These are phyloP conservation scores for Chrysochloris asiatica DNA, from an alignment of 2,113 vertebrate species.

Conservation along the genomic window DNA sequence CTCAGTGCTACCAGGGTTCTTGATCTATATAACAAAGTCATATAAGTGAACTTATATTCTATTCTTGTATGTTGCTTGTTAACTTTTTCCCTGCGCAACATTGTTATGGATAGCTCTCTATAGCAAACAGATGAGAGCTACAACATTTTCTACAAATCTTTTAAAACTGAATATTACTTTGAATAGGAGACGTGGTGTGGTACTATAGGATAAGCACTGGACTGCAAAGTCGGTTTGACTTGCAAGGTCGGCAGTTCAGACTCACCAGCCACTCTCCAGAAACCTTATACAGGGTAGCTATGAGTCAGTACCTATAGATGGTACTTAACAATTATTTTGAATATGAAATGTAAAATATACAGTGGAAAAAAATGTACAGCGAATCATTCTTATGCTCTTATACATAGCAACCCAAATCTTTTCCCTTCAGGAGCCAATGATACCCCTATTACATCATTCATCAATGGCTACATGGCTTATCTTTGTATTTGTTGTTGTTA, in stretches of 20 bases:
- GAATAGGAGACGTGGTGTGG: too few species aligned
- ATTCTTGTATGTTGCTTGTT: background rate
- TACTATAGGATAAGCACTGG: too few species aligned
- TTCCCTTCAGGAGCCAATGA: background rate
- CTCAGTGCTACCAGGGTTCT: too few species aligned
- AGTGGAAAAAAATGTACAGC: background rate
- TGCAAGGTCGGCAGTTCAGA: too few species aligned
- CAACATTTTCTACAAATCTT: background rate
- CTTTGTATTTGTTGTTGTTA: too few species aligned
- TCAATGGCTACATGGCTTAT: background rate
- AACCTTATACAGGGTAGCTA: too few species aligned
- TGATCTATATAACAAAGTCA: too few species aligned
- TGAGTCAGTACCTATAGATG: too few species aligned
- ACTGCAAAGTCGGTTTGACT: too few species aligned
- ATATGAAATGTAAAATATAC: background rate
- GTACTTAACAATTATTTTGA: constrained; percentile 24
- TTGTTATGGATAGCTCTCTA: background rate
- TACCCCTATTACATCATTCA: background rate
- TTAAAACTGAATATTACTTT: background rate
- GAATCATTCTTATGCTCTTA: background rate
- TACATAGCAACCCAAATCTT: background rate
- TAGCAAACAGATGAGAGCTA: background rate
- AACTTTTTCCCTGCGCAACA: background rate
- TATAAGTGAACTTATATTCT: constrained; percentile 13
- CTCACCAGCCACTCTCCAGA: too few species aligned